Percentiles rank a stretch among this genome's conserved stretches.
Conservation (phyloP, 2,888 invertebrate species). For the Meiosimyza decipiens region DNA sequence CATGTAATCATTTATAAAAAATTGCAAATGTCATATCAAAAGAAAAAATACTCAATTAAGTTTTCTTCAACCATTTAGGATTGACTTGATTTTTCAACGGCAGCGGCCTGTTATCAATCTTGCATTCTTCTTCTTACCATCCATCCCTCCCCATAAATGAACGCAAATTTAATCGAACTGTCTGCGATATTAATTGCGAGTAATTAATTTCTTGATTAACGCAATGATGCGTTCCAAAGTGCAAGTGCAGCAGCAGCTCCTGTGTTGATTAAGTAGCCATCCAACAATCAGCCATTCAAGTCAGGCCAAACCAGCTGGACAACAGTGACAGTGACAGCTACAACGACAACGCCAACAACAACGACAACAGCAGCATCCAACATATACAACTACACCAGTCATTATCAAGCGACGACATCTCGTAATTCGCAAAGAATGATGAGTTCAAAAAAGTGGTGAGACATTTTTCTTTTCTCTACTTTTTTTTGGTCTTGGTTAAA, state of each 20-base stretch:
- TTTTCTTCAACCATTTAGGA: not conserved
- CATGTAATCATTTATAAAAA: too few species aligned
- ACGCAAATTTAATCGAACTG: constrained; percentile 24
- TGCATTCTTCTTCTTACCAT: too few species aligned
- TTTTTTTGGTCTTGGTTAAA: not conserved
- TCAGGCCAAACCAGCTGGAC: too few species aligned
- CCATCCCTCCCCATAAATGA: too few species aligned
- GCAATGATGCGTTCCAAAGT: constrained; percentile 13
- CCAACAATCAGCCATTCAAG: not conserved
- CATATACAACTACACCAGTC: not conserved
- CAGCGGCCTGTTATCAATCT: too few species aligned
- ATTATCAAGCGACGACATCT: constrained; percentile 22
- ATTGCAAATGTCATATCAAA: too few species aligned
- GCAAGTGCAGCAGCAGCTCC: not conserved
- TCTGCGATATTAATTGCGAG: constrained; percentile 34
- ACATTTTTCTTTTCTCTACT: constrained; percentile 2
- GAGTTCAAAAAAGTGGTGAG: constrained; percentile 14
- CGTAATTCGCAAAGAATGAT: constrained; percentile 19
- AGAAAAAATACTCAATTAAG: too few species aligned
- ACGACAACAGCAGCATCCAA: not conserved
- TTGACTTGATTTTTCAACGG: not conserved
- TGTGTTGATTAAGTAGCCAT: constrained; percentile 14
- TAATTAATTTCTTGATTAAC: constrained; percentile 34
- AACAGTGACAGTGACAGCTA: not conserved
- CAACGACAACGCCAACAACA: not conserved